A percentile compares a stretch with the other conserved stretches of the same genome.
Evolutionary conservation across 2,113 vertebrate genomes (phyloP).

Genomic region (Misgurnus mizolepis): DNA sequence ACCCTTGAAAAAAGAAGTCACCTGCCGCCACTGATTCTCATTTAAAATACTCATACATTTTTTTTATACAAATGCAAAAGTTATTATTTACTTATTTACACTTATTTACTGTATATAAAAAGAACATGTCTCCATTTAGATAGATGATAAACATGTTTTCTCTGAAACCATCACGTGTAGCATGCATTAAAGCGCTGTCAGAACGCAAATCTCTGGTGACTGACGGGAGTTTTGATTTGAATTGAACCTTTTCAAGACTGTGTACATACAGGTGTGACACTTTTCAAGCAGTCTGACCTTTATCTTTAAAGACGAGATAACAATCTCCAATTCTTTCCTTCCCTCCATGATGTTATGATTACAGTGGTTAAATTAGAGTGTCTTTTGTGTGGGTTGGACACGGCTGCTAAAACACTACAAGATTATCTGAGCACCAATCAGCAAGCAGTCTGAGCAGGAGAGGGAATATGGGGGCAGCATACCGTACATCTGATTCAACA

Average conservation of each 20-base stretch:
- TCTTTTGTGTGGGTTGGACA: conserved; percentile 18
- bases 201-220: conserved; percentile 31
- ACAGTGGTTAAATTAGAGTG: conserved; percentile 24
- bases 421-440: conserved; percentile 40
- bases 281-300: conserved; percentile 35
- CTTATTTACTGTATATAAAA: no score
- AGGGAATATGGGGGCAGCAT: conserved; percentile 29
- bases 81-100: no score
- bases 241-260: conserved; percentile 46
- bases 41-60: no score
- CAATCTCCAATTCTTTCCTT: conserved; percentile 30
- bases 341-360: conserved; percentile 40
- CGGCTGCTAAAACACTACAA: conserved; percentile 31
- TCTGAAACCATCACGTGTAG: not conserved
- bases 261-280: conserved; percentile 28
- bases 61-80: no score
- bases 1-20: no score
- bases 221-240: conserved; percentile 48
- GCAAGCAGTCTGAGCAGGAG: conserved; percentile 27
- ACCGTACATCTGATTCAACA: conserved; percentile 19
- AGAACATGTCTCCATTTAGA: no score
- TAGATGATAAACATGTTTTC: not conserved
- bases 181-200: not conserved
- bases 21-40: no score
- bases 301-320: conserved; percentile 42